Base-by-base conservation (phyloP, 2,797 vertebrate genomes). In the Halcyon smyrnensis region DNA sequence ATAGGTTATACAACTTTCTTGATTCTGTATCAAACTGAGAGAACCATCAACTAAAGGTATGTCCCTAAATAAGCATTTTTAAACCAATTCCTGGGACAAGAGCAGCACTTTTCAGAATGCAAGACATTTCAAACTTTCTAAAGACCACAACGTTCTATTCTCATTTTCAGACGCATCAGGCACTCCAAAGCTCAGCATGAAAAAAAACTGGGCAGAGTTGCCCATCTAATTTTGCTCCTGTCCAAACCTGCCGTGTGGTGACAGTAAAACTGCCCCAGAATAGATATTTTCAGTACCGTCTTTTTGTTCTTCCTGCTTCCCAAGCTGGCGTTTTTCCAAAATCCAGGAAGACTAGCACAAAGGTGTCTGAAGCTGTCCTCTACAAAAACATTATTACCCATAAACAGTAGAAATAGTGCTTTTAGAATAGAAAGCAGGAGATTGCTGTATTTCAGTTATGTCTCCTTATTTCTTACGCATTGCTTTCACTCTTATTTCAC, bases 81-180 rank as follows among this genome's bases (percentile, higher is more conserved):
- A 41, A 81, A 46, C 21, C 23, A 24, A 46, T 6, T 70, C 20
- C 54, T 71, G 62, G 45, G 59, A 83, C 12, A 87, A 80, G 45
- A 83, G 62, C 7, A 91, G 28, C 18, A 14, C 20, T 95, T 77
- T 43, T 78, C 48, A 84, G 48, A 90, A 86, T 11, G 27, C 34
- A 83, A 89, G 12, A 54, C 23, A 54, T 19, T 86, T 84, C 78
- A 86, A 91, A 65, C 79, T 93, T 85, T 32, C 32, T 87, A 86
- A 96, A 96, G 63, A 92, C 90, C 89, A 96, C 88, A 96, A 95
- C 80, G 68, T 91, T 97, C 97, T 90, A 75, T 74, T 94, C 74
- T 79, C 68, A 46, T 74, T 46, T 88, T 88, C 41, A 77, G 91
- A 94, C 50, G 65, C 19, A 59, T 28, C 39, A 85, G 12, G 43